Percentiles rank a stretch among this genome's conserved stretches.
Conservation (phyloP, 2,888 invertebrate species). For the Sesamia inferens region DNA sequence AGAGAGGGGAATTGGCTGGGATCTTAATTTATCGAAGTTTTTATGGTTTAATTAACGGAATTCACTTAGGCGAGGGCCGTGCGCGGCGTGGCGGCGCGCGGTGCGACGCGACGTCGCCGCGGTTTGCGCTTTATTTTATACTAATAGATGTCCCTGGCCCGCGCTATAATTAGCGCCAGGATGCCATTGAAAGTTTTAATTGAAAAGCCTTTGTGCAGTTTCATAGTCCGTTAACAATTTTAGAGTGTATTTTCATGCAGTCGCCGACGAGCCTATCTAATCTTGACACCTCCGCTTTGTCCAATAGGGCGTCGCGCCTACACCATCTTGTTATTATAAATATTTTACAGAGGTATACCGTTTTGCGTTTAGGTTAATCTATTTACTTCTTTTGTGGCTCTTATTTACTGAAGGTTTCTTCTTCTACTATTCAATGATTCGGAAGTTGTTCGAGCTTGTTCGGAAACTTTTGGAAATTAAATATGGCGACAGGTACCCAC, state of each 20-base stretch:
- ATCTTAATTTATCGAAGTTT: conserved; percentile 91
- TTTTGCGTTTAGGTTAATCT: conserved; percentile 12
- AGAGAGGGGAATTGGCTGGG: conserved; percentile 89
- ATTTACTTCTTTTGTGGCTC: conserved; percentile 6
- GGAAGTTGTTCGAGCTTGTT: conserved; percentile 37
- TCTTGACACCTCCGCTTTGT: conserved; percentile 74
- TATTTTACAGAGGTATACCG: conserved; percentile 17
- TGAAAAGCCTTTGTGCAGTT: conserved; percentile 89
- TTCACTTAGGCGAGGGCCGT: conserved; percentile 86
- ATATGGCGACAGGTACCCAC: conserved; percentile 39
- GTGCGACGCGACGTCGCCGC: conserved; percentile 71
- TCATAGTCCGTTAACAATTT: conserved; percentile 86
- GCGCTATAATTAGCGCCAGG: conserved; percentile 85
- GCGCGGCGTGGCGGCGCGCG: conserved; percentile 63
- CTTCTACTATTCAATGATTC: conserved; percentile 47
- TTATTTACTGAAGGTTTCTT: conserved; percentile 24
- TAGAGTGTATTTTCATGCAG: conserved; percentile 79
- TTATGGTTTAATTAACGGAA: conserved; percentile 91
- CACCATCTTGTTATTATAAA: conserved; percentile 18
- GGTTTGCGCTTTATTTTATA: conserved; percentile 84
- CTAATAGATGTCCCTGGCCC: conserved; percentile 85
- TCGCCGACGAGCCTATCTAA: conserved; percentile 65
- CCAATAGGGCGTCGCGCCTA: conserved; percentile 31
- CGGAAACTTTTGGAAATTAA: conserved; percentile 53
- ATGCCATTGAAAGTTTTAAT: conserved; percentile 89